These are phyloP conservation scores for Drosophila leonis DNA, from an alignment of 2,888 invertebrate species.

Conservation along the genomic window DNA sequence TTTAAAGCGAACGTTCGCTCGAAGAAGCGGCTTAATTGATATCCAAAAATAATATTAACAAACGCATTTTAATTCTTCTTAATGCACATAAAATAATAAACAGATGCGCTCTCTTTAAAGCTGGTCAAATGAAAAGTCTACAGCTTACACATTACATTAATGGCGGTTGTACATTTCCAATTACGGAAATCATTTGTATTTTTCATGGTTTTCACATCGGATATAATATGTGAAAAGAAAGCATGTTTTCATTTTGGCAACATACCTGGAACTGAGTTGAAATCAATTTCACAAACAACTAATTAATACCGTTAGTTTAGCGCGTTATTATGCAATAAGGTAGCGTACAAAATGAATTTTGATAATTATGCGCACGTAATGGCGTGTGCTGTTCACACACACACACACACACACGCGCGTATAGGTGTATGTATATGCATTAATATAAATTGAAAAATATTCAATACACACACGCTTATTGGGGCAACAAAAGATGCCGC, in stretches of 20 bases:
- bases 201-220: background rate
- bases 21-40: background rate
- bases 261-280: background rate
- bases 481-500: slow-evolving; percentile 40
- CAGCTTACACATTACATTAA: background rate
- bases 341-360: slow-evolving; percentile 20
- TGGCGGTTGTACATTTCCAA: background rate
- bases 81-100: background rate
- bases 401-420: background rate
- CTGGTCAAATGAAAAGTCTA: background rate
- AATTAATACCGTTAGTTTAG: slow-evolving; percentile 4
- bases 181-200: background rate
- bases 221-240: background rate
- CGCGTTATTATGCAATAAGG: slow-evolving; percentile 13
- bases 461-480: slow-evolving; percentile 21
- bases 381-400: background rate
- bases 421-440: background rate
- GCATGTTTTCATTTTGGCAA: background rate
- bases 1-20: background rate
- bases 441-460: slow-evolving; percentile 1
- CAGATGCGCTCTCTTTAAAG: background rate
- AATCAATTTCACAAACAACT: background rate
- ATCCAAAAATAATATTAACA: background rate
- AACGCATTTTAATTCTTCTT: background rate
- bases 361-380: slow-evolving; percentile 38